Evolutionary conservation across 2,888 invertebrate species (phyloP).

Genomic region (Hylaea fasciaria): DNA sequence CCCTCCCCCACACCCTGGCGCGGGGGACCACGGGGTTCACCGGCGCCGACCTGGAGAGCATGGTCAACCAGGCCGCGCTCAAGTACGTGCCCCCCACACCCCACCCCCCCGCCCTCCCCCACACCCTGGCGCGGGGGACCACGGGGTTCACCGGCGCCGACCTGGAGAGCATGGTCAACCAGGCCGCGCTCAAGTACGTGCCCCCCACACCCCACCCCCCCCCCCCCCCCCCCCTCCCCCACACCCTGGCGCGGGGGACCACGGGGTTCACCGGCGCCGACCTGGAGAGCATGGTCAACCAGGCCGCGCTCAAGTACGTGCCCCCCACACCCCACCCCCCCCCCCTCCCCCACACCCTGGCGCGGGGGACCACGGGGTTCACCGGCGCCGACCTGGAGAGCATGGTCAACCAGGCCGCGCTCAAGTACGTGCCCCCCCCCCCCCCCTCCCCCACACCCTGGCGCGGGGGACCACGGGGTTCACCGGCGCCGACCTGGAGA

Average conservation of each 20-base stretch:
- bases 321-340: too few relatives aligned
- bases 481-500: constrained; percentile 99
- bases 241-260: constrained; percentile 94
- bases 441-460: too few relatives aligned
- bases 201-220: too few relatives aligned
- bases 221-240: too few relatives aligned
- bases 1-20: constrained; percentile 93
- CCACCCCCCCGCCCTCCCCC: constrained; percentile 86
- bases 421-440: constrained; percentile 81
- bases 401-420: constrained; percentile 95
- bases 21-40: constrained; percentile 97
- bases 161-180: constrained; percentile 91
- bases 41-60: constrained; percentile 99
- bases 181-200: too few relatives aligned
- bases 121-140: constrained; percentile 94
- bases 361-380: constrained; percentile 96
- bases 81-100: constrained; percentile 72
- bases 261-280: constrained; percentile 99
- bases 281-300: constrained; percentile 98
- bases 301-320: constrained; percentile 84
- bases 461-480: constrained; percentile 97
- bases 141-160: constrained; percentile 99
- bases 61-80: constrained; percentile 95
- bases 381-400: constrained; percentile 99
- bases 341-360: too few relatives aligned